Evolutionary conservation across 2,113 vertebrate genomes (phyloP).

Genomic region (Cololabis saira): DNA sequence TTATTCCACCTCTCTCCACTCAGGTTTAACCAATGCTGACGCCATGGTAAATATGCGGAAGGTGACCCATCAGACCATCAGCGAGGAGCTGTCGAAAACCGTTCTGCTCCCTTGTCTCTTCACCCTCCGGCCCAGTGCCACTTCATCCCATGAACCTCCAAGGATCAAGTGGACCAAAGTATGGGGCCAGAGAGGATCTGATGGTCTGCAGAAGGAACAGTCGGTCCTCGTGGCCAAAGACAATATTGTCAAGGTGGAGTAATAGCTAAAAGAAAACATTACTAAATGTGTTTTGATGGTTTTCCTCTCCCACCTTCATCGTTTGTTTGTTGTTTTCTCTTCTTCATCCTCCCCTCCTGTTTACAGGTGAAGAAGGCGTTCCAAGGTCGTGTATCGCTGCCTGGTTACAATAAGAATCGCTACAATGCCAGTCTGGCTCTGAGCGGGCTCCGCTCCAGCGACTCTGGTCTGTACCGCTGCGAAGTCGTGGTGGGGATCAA

Average conservation of each 20-base stretch:
- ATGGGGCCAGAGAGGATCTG: conserved; percentile 82
- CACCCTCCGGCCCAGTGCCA: conserved; percentile 74
- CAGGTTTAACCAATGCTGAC: conserved; percentile 80
- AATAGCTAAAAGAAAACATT: not conserved
- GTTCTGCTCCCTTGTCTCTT: conserved; percentile 91
- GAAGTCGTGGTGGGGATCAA: conserved; percentile 94
- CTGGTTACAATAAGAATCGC: conserved; percentile 84
- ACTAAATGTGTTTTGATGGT: not conserved
- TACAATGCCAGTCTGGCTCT: conserved; percentile 90
- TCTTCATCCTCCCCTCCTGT: not conserved
- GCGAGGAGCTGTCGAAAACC: conserved; percentile 87
- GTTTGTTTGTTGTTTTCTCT: not conserved
- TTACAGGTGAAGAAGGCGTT: conserved; percentile 87
- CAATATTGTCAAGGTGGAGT: conserved; percentile 86
- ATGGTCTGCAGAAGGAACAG: conserved; percentile 85
- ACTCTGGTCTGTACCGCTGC: conserved; percentile 93
- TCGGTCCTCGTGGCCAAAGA: conserved; percentile 94
- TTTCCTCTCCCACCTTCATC: not conserved
- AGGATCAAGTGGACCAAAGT: conserved; percentile 97
- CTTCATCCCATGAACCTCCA: conserved; percentile 80
- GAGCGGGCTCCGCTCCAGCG: conserved; percentile 86
- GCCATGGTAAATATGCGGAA: conserved; percentile 89
- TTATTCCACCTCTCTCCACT: conserved; percentile 2
- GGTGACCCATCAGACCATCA: conserved; percentile 82
- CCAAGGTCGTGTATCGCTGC: conserved; percentile 88